A percentile compares a stretch with the other conserved stretches of the same genome.
Conservation (phyloP, 2,113 vertebrate species). For the Aegithalos caudatus region DNA sequence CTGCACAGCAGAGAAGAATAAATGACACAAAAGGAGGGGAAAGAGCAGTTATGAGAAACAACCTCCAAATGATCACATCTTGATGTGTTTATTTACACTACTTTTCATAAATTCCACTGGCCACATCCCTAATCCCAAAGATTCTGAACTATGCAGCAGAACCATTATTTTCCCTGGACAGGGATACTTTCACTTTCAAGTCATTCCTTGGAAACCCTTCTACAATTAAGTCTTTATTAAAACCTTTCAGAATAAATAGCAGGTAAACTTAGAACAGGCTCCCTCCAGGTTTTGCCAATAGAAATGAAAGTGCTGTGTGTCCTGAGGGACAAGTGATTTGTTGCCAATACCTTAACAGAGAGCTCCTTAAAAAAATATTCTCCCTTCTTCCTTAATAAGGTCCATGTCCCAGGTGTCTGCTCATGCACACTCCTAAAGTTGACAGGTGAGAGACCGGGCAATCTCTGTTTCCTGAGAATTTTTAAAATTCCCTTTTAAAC, state of each 20-base stretch:
- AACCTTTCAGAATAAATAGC: neutral
- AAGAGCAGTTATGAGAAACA: neutral
- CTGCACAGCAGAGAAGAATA: neutral
- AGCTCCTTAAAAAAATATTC: neutral
- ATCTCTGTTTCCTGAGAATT: neutral
- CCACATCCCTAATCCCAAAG: neutral
- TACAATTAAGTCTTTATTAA: constrained; percentile 24
- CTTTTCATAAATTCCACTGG: neutral
- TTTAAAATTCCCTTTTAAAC: neutral
- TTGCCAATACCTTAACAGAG: neutral
- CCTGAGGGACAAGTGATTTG: neutral
- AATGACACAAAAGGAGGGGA: neutral
- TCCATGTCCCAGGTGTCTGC: neutral
- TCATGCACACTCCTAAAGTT: neutral
- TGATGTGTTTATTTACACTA: neutral
- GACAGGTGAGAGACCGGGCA: neutral
- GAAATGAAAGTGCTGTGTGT: neutral
- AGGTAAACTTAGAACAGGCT: neutral
- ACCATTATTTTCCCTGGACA: neutral
- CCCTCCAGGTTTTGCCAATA: neutral
- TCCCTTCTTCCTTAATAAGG: neutral
- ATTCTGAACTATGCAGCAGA: neutral
- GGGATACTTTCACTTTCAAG: neutral
- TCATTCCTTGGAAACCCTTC: neutral
- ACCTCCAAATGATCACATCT: neutral